phyloP scores from a whole-genome alignment of 2,113 vertebrate genomes.

The Hippocampus comes region DNA sequence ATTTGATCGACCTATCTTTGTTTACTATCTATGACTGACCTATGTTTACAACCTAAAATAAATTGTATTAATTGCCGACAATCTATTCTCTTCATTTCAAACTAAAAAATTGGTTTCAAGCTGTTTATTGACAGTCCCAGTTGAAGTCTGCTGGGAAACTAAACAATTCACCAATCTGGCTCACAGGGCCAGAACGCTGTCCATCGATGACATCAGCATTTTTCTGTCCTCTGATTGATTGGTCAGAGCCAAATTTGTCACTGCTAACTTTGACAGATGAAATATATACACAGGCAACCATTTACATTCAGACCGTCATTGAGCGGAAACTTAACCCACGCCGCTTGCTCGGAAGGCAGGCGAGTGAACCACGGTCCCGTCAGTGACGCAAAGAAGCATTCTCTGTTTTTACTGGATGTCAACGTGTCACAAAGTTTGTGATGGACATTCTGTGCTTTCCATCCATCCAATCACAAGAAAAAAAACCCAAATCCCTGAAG shows the following conservation, averaged over 20 bases:
- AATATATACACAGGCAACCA: background rate
- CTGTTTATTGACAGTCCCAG: background rate
- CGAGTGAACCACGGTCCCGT: no score
- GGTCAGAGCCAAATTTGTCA: background rate
- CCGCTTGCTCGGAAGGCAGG: background rate
- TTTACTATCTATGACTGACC: background rate
- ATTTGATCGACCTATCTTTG: no score
- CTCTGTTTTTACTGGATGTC: background rate
- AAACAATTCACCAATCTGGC: background rate
- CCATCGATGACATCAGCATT: no score
- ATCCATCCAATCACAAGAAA: background rate
- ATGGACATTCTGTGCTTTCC: background rate
- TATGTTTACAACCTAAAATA: background rate
- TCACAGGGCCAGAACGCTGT: no score
- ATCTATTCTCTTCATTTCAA: background rate
- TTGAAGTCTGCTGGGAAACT: background rate
- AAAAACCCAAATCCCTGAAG: background rate
- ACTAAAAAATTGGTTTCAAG: background rate
- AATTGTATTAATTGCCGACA: background rate
- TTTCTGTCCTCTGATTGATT: no score
- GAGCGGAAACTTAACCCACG: background rate
- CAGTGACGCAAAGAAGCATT: background rate
- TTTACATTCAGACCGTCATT: background rate
- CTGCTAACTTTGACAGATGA: background rate
- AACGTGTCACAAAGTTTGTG: background rate